Percentiles rank a stretch among this genome's conserved stretches.
Conservation (phyloP, 2,888 invertebrate genomes). For the Drosophila macrospina region DNA sequence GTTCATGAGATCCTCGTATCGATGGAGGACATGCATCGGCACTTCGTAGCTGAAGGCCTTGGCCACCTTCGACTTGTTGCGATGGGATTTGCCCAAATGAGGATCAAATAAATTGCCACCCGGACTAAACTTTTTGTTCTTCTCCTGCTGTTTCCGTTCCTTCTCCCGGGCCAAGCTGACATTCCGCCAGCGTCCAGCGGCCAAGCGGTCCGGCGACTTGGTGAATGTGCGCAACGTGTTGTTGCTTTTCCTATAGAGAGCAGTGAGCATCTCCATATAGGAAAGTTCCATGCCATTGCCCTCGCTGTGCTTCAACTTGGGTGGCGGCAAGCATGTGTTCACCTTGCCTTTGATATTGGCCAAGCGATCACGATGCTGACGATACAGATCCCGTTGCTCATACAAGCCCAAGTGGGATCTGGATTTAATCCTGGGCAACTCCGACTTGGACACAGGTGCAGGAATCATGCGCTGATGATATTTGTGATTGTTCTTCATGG, state of each 20-base stretch:
- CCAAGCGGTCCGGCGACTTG: slow-evolving; percentile 68
- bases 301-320: slow-evolving; percentile 46
- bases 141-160: slow-evolving; percentile 61
- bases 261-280: slow-evolving; percentile 75
- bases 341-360: slow-evolving; percentile 75
- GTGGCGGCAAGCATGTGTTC: slow-evolving; percentile 58
- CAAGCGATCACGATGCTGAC: slow-evolving; percentile 72
- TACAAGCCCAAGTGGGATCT: slow-evolving; percentile 48
- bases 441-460: slow-evolving; percentile 14
- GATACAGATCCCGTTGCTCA: slow-evolving; percentile 68
- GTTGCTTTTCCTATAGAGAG: slow-evolving; percentile 67
- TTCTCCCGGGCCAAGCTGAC: slow-evolving; percentile 55
- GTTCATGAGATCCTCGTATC: slow-evolving; percentile 70
- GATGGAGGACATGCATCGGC: slow-evolving; percentile 74
- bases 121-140: slow-evolving; percentile 44
- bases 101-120: slow-evolving; percentile 69
- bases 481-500: slow-evolving; percentile 44
- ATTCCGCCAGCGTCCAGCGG: slow-evolving; percentile 67
- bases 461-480: slow-evolving; percentile 59
- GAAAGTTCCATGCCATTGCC: slow-evolving; percentile 65
- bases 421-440: slow-evolving; percentile 24
- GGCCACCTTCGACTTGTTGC: slow-evolving; percentile 15
- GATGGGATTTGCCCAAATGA: slow-evolving; percentile 32
- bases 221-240: slow-evolving; percentile 60
- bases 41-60: slow-evolving; percentile 62